These are phyloP conservation scores for Dinomys branickii DNA, from an alignment of 2,113 vertebrate genomes.

Conservation along the genomic window DNA sequence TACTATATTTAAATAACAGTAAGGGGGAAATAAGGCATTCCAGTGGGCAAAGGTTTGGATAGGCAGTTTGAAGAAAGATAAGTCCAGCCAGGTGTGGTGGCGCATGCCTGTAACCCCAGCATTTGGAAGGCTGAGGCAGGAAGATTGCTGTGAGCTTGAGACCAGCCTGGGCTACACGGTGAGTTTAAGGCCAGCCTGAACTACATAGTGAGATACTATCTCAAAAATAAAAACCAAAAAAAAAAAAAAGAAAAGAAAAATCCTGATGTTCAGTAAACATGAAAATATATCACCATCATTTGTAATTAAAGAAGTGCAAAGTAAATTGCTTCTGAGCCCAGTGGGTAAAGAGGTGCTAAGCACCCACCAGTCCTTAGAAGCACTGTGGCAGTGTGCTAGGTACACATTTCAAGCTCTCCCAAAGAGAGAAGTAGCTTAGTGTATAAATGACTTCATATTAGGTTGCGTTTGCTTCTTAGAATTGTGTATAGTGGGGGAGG, in stretches of 20 bases:
- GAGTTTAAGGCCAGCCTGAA: not conserved
- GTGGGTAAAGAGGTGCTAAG: not conserved
- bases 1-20: not conserved
- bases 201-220: not conserved
- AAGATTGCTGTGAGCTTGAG: not conserved
- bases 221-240: not conserved
- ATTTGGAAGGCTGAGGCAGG: not conserved
- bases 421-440: not conserved
- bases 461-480: not conserved
- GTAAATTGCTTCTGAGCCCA: not conserved
- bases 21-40: not conserved
- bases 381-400: not conserved
- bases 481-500: not conserved
- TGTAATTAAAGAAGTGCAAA: not conserved
- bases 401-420: not conserved
- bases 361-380: fast-evolving
- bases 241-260: not conserved
- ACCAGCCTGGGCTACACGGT: not conserved
- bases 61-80: not conserved
- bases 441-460: not conserved
- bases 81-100: not conserved
- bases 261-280: not conserved
- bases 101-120: not conserved
- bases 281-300: not conserved
- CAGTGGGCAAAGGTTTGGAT: not conserved